Evolutionary conservation across 2,797 vertebrate species (phyloP), one percentile per base, ranked within the genome.

Genomic region (Pantherophis alleghaniensis): DNA sequence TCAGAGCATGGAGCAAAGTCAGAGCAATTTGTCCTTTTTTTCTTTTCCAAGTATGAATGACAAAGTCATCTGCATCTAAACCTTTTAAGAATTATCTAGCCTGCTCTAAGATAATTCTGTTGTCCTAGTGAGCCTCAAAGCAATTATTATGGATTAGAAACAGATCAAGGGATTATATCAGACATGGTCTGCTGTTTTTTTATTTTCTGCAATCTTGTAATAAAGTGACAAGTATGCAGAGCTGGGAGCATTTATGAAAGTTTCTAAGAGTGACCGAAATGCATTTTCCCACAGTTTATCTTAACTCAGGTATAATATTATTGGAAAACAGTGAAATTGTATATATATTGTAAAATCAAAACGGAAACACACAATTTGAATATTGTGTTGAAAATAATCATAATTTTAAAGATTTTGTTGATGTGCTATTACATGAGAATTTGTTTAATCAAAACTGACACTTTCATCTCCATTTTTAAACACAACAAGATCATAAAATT

Each of bases 71-170:
- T 95, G 74, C 92, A 95, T 20, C 89, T 94, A 92, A 94, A 93
- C 47, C 83, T 87, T 94, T 97, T 95, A 95, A 91, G 94, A 87
- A 91, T 95, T 95, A 95, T 95, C 94, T 32, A 89, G 91, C 51
- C 16, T 7, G 86, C 88, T 56, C 86, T 57, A 61, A 96, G 95
- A 96, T 97, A 96, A 97, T 63, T 96, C 96, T 95, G 96, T 96
- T 96, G 97, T 96, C 96, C 96, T 91, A 94, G 93, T 96, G 97
- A 97, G 92, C 47, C 94, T 60, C 7, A 95, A 97, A 97, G 97
- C 98, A 98, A 98, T 98, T 97, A 98, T 97, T 95, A 95, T 56
- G 97, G 97, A 97, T 98, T 97, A 98, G 95, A 93, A 92, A 92
- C 92, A 95, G 97, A 97, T 97, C 97, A 97, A 95, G 87, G 69